Evolutionary conservation across 2,113 vertebrate genomes (phyloP), one percentile per base, ranked within the genome.

Genomic region (Chloropsis hardwickii): DNA sequence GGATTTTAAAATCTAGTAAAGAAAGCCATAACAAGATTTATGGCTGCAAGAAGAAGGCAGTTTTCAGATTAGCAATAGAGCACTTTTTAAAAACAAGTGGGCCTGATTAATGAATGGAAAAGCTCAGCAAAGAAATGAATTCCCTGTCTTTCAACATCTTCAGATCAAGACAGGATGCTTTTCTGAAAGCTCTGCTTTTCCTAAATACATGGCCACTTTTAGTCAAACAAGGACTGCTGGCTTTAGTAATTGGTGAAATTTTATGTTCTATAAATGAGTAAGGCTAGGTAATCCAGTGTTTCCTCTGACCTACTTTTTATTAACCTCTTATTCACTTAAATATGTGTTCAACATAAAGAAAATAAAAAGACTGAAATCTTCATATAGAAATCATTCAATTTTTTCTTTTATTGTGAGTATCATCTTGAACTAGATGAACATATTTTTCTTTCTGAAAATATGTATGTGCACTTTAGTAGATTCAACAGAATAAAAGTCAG

Each of bases 101-200:
- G 19, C 0, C 0, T 65, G n/a, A 90, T 82, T 90, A 90, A 85
- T 65, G 66, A 85, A 60, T 45, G 11, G 39, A 92, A 74, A 29
- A 89, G 42, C 6, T 2, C 28, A 76, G 12, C 7, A 81, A 54
- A 60, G 4, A 74, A 89, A 87, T 57, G 0, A 47, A 71, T 94
- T 81, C 11, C 90, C 22, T 86, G 24, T 57, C 62, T 85, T 81
- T 95, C 73, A 85, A 29, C 25, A 72, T 88, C 31, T 90, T 94
- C 74, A 85, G 4, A 76, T 82, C 13, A 76, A 56, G 40, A 79
- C 8, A 85, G 5, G 22, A 65, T 79, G 23, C 3, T 31, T 85
- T 81, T 79, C 72, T 67, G 53, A 81, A 76, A 87, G 10, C 3
- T 62, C 24, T 66, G 14, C 2, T 86, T 96, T 91, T 85, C 47